Evolutionary conservation across 2,888 invertebrate species (phyloP), one percentile per base, ranked within the genome.

Genomic region (Catocala sponsa): DNA sequence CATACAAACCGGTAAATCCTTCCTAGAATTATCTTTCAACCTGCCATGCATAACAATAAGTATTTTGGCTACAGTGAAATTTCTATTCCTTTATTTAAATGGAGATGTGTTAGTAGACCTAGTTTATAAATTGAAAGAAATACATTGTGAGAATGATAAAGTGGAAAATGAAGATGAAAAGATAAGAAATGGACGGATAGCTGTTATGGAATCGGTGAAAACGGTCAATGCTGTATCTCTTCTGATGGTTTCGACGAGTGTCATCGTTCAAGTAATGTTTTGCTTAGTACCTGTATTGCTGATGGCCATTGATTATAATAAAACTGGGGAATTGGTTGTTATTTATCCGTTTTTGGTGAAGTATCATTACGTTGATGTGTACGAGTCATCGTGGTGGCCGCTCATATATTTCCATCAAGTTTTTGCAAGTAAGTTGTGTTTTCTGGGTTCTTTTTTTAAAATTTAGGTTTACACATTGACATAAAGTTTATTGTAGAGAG

Each of bases 331-430:
- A 6, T 66, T 78, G 2, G 74, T 79, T 4, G 68, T 86, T 5
- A 78, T 74, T 6, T 83, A 89, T 57, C 91, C 91, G 0, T 92
- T 78, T 63, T 46, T 67, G 10, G 84, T 86, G 0, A 86, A 85
- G 50, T 91, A 90, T 55, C 46, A 12, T 55, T 87, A 82, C 60
- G 87, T 88, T 52, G 86, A 91, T 68, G 79, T 79, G 2, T 83
- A 82, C 46, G 67, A 79, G 0, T 64, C 74, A 13, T 13, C 56
- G 0, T 65, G 76, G 13, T 89, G 87, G 89, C 80, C 78, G 2
- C 57, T 85, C n/a, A 72, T 87, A 6, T 90, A 91, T 61, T 48
- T 86, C 7, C 86, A 86, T 76, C 90, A 90, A 58, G 82, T 85
- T 72, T 77, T 78, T 68, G 86, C 88, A 65, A 87, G 90, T 91